phyloP scores from a whole-genome alignment of 1,140 invertebrate genomes.

The Riptortus pedestris region DNA sequence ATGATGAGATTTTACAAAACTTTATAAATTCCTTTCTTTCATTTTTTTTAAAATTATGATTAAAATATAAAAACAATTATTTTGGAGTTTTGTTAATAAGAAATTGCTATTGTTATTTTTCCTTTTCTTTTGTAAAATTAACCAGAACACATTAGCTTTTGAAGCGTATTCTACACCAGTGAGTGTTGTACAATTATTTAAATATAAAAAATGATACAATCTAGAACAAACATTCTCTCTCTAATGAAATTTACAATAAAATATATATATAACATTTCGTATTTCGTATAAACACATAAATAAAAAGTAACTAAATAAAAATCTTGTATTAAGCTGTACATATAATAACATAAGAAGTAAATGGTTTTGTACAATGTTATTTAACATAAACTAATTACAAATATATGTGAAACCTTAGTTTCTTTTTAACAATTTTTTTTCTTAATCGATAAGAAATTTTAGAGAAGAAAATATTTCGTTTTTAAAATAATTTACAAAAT shows the following conservation, averaged over 20 bases:
- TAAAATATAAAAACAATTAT: background rate
- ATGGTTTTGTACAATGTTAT: slow-evolving; percentile 28
- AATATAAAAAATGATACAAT: slow-evolving; percentile 10
- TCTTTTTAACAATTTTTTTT: slow-evolving; percentile 8
- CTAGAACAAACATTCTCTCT: slow-evolving; percentile 17
- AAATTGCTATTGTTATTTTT: too few relatives aligned
- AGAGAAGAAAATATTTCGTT: background rate
- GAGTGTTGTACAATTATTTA: background rate
- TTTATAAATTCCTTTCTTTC: background rate
- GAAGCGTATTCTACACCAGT: background rate
- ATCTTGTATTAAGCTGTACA: slow-evolving; percentile 25
- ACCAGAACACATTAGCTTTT: slow-evolving; percentile 25
- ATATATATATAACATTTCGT: slow-evolving; percentile 28
- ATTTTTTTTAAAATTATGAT: background rate
- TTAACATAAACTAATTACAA: slow-evolving; percentile 17
- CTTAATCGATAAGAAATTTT: background rate
- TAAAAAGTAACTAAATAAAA: slow-evolving; percentile 28
- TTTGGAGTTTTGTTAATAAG: too few relatives aligned
- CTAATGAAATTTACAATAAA: slow-evolving; percentile 28
- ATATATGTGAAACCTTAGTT: background rate
- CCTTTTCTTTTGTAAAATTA: background rate
- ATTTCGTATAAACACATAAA: slow-evolving; percentile 29
- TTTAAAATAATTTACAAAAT: slow-evolving; percentile 3
- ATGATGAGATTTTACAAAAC: background rate
- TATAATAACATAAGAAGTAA: slow-evolving; percentile 21